Evolutionary conservation across 2,797 vertebrate species (phyloP).

Genomic region (Sebastes oblongus): DNA sequence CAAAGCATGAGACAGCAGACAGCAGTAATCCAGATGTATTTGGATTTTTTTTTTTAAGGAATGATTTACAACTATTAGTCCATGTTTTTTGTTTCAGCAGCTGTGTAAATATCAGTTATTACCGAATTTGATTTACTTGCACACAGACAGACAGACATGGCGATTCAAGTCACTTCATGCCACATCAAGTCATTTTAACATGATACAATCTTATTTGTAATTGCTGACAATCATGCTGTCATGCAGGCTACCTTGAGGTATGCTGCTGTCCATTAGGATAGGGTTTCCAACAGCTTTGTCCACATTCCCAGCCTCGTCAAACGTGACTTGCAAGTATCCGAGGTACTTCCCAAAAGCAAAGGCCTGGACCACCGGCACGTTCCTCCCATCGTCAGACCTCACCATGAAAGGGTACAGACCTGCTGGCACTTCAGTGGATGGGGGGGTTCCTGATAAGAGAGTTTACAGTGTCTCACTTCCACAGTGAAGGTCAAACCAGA

Average conservation of each 20-base stretch:
- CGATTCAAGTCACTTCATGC: background rate
- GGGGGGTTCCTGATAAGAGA: conserved; percentile 78
- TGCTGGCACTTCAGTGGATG: conserved; percentile 85
- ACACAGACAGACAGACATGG: background rate
- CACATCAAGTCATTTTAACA: background rate
- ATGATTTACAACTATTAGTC: background rate
- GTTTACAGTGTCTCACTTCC: background rate
- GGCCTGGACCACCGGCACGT: conserved; percentile 92
- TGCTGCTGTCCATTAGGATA: conserved; percentile 86
- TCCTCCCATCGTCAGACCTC: conserved; percentile 81
- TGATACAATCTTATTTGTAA: background rate
- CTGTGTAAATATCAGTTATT: background rate
- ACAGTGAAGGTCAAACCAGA: background rate
- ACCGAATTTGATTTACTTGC: background rate
- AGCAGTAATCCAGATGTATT: background rate
- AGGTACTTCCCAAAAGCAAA: conserved; percentile 94
- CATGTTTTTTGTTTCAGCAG: background rate
- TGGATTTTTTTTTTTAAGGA: background rate
- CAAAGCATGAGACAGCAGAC: background rate
- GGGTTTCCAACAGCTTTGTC: conserved; percentile 86
- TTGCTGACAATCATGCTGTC: background rate
- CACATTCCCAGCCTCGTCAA: conserved; percentile 87
- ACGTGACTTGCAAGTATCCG: conserved; percentile 87
- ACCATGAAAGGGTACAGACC: conserved; percentile 88
- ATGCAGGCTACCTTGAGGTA: conserved; percentile 83